Evolutionary conservation across 2,888 invertebrate genomes (phyloP).

Genomic region (Hirtodrosophila trivittata): DNA sequence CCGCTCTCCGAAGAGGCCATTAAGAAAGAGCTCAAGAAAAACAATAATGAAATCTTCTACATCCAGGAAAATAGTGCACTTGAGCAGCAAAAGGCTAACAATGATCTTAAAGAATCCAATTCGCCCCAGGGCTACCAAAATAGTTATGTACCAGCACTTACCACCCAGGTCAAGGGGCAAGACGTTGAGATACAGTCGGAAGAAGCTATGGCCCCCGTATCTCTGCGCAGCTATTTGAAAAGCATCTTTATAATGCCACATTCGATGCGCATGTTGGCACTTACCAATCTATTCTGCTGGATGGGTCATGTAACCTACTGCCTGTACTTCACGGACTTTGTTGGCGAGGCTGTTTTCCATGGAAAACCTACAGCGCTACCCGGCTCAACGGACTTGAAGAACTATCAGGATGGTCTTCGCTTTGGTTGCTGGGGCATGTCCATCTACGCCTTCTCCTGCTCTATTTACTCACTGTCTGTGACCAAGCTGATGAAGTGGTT

Average conservation of each 20-base stretch:
- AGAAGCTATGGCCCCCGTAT: constrained; percentile 60
- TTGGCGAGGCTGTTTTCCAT: constrained; percentile 85
- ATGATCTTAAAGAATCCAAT: constrained; percentile 31
- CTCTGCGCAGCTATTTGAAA: constrained; percentile 82
- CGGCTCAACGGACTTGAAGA: constrained; percentile 58
- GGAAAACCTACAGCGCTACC: constrained; percentile 70
- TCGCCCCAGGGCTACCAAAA: constrained; percentile 68
- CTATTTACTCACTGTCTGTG: constrained; percentile 82
- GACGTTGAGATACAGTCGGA: constrained; percentile 44
- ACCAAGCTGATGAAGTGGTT: constrained; percentile 82
- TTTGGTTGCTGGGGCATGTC: constrained; percentile 84
- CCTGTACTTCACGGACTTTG: constrained; percentile 88
- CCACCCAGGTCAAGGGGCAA: constrained; percentile 15
- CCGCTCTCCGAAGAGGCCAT: constrained; percentile 81
- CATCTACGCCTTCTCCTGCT: constrained; percentile 84
- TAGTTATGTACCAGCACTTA: constrained; percentile 39
- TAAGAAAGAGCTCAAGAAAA: constrained; percentile 80
- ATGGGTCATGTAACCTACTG: constrained; percentile 88
- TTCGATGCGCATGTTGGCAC: constrained; percentile 85
- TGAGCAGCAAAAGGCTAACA: constrained; percentile 69
- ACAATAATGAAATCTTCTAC: constrained; percentile 79
- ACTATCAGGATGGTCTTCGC: constrained; percentile 83
- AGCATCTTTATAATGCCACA: constrained; percentile 87
- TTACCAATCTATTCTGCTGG: constrained; percentile 88
- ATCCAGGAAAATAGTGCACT: constrained; percentile 78